Base-by-base conservation (phyloP, 2,888 invertebrate genomes). In the Polydrusus pterygomalis region DNA sequence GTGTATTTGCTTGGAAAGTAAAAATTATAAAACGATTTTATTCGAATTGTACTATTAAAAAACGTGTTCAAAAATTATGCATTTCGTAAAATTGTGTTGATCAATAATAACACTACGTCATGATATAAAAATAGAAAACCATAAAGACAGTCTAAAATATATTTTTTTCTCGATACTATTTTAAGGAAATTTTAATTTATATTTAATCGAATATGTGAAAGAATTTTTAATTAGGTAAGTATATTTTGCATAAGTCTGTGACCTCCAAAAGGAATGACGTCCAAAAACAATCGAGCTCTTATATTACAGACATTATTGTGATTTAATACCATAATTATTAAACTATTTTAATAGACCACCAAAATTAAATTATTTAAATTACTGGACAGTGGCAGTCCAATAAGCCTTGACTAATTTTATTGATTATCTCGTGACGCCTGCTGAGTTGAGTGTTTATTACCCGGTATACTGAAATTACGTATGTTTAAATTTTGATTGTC, bases 291-390 rank as follows among this genome's bases (percentile, higher is more conserved):
- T 47, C 17, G 25, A 25, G n/a, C 20, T 54, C 20, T 54, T 11
- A 20, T n/a, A 30, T 34, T 34, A 30, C 54, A 30, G 10, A 54
- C 54, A 5, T 54, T 54, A 30, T 30, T 25, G 25, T 20, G 25
- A 20, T 54, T 54, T 25, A 54, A 54, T 47, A 17, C 17, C 17
- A 47, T 47, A 47, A 47, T 54, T 25, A 54, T 54, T 7, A 30
- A 54, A 25, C 54, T n/a, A 54, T 54, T 54, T 25, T 54, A 54
- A 54, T 30, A 30, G 54, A 54, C 54, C 54, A 54, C 54, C 25
- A 13, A 25, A 25, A 54, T 54, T n/a, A 13, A 47, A 54, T n/a
- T 54, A 54, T 54, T 54, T 54, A 30, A 54, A 54, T 54, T 20
- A 13, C 13, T 7, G 13, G n/a, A n/a, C 54, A 54, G 54, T 25